These are phyloP conservation scores for Lochmaea crataegi DNA, from an alignment of 2,888 invertebrate species.

Conservation along the genomic window DNA sequence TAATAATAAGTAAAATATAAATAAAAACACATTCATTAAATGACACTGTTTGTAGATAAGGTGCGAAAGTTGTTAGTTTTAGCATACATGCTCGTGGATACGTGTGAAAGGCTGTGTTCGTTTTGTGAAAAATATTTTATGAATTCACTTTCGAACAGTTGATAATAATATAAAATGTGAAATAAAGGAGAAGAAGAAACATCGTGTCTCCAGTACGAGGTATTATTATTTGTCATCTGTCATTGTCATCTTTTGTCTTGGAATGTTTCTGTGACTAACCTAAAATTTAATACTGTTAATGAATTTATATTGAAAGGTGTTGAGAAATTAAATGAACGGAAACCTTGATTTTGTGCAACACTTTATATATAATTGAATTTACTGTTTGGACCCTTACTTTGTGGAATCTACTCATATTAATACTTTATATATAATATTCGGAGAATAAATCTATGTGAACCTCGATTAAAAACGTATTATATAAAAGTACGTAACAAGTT, in stretches of 20 bases:
- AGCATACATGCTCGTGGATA: conserved; percentile 9
- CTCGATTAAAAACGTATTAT: neutral
- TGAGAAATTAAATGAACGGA: neutral
- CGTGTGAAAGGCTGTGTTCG: conserved; percentile 18
- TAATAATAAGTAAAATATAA: neutral
- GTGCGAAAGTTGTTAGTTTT: conserved; percentile 21
- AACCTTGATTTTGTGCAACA: neutral
- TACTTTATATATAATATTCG: too few relatives aligned
- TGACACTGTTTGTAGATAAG: conserved; percentile 28
- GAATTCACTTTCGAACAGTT: conserved; percentile 30
- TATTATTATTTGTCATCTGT: too few relatives aligned
- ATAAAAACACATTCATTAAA: neutral
- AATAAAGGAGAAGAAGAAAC: neutral
- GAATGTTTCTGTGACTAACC: neutral
- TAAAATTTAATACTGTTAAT: too few relatives aligned
- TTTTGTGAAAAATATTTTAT: conserved; percentile 21
- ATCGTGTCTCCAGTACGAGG: conserved; percentile 3
- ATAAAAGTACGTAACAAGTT: neutral
- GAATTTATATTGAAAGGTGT: too few relatives aligned
- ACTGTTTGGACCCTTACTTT: too few relatives aligned
- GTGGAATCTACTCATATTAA: too few relatives aligned
- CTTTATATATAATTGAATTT: too few relatives aligned
- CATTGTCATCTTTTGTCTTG: too few relatives aligned
- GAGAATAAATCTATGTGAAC: neutral
- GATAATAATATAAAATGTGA: conserved; percentile 27